Conservation (phyloP, 1,140 invertebrate species). For the Sitodiplosis mosellana region DNA sequence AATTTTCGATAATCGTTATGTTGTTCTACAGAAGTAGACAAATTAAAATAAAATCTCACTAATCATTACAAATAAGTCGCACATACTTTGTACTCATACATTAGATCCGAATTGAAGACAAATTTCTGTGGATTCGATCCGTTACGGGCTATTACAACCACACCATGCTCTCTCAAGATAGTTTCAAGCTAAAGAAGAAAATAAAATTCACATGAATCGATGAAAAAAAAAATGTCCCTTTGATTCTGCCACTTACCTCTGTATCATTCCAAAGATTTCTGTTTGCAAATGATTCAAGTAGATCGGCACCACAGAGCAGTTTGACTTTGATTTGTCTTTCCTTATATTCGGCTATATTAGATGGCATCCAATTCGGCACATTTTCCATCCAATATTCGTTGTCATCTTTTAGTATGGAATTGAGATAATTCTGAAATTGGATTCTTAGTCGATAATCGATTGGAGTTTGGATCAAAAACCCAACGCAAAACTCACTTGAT, state of each 20-base stretch:
- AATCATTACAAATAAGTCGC: no score
- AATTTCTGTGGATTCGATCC: constrained; percentile 76
- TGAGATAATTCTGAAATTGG: constrained; percentile 47
- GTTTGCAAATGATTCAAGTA: constrained; percentile 79
- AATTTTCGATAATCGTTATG: constrained; percentile 78
- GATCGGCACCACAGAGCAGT: constrained; percentile 82
- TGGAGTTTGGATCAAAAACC: no score
- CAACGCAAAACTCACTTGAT: constrained; percentile 33
- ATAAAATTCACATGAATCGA: no score
- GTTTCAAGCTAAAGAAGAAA: constrained; percentile 76
- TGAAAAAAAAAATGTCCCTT: constrained; percentile 26
- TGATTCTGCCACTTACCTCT: no score
- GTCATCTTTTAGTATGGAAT: constrained; percentile 34
- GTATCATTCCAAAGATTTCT: constrained; percentile 77
- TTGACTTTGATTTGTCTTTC: constrained; percentile 46
- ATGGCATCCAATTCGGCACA: constrained; percentile 41
- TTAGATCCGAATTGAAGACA: constrained; percentile 81
- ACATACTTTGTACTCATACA: constrained; percentile 73
- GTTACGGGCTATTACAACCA: constrained; percentile 73
- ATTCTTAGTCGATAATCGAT: no score
- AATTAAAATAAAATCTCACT: no score
- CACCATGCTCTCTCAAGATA: constrained; percentile 73
- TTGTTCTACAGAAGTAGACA: no score
- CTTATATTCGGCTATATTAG: constrained; percentile 31
- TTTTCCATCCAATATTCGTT: constrained; percentile 28